phyloP scores from a whole-genome alignment of 2,797 vertebrate species.

The Alectoris magna region DNA sequence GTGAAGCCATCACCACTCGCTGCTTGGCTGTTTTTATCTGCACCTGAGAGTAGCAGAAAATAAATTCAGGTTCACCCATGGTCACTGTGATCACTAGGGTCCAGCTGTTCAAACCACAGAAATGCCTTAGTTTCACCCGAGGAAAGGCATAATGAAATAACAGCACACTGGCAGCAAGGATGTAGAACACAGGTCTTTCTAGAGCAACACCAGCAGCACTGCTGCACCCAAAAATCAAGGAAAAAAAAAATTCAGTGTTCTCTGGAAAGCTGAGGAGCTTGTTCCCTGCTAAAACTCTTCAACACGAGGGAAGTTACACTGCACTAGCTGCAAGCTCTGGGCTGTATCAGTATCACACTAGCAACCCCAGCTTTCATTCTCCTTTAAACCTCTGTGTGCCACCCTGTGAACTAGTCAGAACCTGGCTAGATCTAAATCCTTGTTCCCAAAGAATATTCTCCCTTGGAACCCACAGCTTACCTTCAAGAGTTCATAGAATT shows the following conservation, averaged over 20 bases:
- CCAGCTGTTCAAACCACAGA: background rate
- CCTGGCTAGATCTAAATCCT: background rate
- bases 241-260: background rate
- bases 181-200: fast-evolving
- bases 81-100: background rate
- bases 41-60: slow-evolving; percentile 75
- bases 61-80: background rate
- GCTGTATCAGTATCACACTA: background rate
- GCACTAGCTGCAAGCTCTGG: background rate
- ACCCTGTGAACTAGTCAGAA: background rate
- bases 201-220: background rate
- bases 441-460: background rate
- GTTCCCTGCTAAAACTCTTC: background rate
- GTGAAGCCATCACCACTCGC: slow-evolving; percentile 93
- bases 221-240: background rate
- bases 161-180: fast-evolving
- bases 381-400: background rate
- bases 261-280: background rate
- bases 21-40: slow-evolving; percentile 88
- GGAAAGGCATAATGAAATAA: background rate
- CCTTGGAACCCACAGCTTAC: slow-evolving; percentile 66
- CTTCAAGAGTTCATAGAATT: slow-evolving; percentile 96
- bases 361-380: background rate
- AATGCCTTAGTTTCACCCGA: background rate
- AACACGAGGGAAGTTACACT: background rate